phyloP scores from a whole-genome alignment of 2,113 vertebrate genomes.

The Trichechus manatus region DNA sequence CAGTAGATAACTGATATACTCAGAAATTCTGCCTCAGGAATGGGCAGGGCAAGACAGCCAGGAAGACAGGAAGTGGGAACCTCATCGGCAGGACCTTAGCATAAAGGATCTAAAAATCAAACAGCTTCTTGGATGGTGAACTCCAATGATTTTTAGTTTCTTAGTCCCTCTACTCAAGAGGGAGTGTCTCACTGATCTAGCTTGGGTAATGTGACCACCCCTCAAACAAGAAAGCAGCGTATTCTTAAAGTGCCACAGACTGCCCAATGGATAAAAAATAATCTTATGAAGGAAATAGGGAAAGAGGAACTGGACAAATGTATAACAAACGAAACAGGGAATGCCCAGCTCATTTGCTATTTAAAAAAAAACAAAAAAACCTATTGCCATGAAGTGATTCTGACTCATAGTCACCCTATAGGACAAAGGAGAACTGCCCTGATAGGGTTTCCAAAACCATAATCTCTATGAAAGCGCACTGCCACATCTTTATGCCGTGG shows the following conservation, averaged over 20 bases:
- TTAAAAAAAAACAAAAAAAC: not conserved
- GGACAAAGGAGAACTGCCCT: too few relatives aligned
- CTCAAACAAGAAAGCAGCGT: not conserved
- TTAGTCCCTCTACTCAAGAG: too few relatives aligned
- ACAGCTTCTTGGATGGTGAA: not conserved
- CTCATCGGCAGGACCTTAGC: not conserved
- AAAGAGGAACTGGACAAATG: not conserved
- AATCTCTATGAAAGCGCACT: not conserved
- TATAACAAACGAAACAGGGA: too few relatives aligned
- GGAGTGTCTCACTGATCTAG: not conserved
- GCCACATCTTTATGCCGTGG: not conserved
- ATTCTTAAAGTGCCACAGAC: not conserved
- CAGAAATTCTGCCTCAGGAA: not conserved
- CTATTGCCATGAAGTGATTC: too few relatives aligned
- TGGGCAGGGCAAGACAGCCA: not conserved
- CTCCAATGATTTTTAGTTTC: not conserved
- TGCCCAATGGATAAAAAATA: not conserved
- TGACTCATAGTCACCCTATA: too few relatives aligned
- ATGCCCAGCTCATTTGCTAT: not conserved
- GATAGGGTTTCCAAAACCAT: not conserved
- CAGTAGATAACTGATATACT: not conserved
- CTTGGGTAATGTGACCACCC: not conserved
- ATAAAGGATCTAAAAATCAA: not conserved
- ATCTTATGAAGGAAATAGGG: not conserved
- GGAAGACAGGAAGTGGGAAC: not conserved